Base-by-base conservation (phyloP, 2,888 invertebrate species). In the Cataglyphis albicans region DNA sequence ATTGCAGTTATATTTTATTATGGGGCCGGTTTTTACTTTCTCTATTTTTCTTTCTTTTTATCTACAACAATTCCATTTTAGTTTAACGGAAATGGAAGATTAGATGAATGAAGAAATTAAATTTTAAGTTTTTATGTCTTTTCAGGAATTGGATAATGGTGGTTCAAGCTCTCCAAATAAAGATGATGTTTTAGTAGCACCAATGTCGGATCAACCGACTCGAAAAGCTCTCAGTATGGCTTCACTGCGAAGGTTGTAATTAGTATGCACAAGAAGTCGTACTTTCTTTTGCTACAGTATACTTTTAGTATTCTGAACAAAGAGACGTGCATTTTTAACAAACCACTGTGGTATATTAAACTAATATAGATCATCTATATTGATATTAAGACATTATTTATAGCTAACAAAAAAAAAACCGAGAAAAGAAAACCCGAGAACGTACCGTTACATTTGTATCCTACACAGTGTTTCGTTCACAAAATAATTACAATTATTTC, bases 181-280 rank as follows among this genome's bases (percentile, higher is more conserved):
- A 95, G 93, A 95, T 95, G 96, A 96, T 89, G 95, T 96, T 94
- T 95, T 97, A 93, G 96, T 97, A 92, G 97, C 97, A 91, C 98
- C 98, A 87, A 96, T 98, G 95, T 98, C 98, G 83, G 98, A 98
- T 93, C 98, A 98, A 95, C 98, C 98, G 88, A 97, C 97, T 91
- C 96, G 98, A 93, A 97, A 98, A 96, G 96, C 97, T 91, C 94
- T 96, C 89, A 96, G 96, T 91, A 96, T 96, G 92, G 96, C 96
- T 89, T 96, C 96, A 89, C 95, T 97, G 92, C 96, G 97, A 90
- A 96, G 97, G 95, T 96, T 97, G 96, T 97, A 96, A 85, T 86
- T 87, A 89, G 64, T 89, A 81, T 87, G 73, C 81, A 52, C n/a
- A 80, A 86, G 81, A 87, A 78, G 52, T 84, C 78, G 80, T 86